phyloP scores from a whole-genome alignment of 2,113 vertebrate species.

The Sphyrna mokarran region DNA sequence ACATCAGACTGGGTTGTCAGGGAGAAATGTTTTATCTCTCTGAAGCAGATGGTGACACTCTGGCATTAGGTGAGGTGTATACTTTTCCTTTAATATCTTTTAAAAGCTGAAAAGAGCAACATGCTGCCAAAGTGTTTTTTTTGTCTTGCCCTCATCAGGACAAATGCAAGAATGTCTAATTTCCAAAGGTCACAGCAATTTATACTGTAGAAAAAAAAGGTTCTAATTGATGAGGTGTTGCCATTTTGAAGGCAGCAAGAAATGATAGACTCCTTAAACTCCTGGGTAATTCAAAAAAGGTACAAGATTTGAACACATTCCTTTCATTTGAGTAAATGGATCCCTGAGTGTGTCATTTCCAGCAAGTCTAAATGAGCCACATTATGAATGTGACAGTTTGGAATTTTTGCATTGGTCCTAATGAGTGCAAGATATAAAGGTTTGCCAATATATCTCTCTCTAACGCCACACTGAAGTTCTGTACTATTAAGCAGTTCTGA shows the following conservation, averaged over 20 bases:
- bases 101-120: background rate
- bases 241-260: background rate
- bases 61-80: background rate
- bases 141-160: background rate
- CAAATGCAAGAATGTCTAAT: background rate
- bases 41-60: background rate
- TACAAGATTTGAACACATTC: background rate
- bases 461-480: background rate
- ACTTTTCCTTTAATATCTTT: background rate
- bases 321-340: background rate
- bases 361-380: background rate
- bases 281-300: background rate
- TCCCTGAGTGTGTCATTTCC: background rate
- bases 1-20: background rate
- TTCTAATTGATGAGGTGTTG: background rate
- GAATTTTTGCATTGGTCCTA: background rate
- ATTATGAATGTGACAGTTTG: background rate
- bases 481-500: too few relatives aligned
- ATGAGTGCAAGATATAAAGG: background rate
- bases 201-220: background rate
- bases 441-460: too few relatives aligned
- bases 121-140: background rate
- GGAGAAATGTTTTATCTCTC: background rate
- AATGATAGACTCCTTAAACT: background rate
- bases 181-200: background rate